Evolutionary conservation across 2,113 vertebrate species (phyloP), one percentile per base, ranked within the genome.

Genomic region (Labrus mixtus): DNA sequence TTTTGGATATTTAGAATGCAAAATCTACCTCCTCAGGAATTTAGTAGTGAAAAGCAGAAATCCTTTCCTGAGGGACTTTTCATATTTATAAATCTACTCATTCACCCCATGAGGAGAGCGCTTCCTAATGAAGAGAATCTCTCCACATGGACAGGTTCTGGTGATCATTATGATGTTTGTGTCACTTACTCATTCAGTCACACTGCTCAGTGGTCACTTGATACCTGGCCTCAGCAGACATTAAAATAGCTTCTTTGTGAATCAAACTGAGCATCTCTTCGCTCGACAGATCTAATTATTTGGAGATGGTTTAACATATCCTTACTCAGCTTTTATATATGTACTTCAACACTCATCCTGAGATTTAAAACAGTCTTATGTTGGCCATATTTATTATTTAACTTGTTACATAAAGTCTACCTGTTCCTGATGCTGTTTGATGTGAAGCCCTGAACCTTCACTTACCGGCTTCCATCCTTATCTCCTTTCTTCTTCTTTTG

Each of bases 31-130:
- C 75, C 68, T 58, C 2, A 16, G 16, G 25, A 61, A 37, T 67
- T 46, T 15, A 50, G 6, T 33, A 1, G 29, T 33, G 29, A 33
- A 33, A 33, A 33, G 29, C 4, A 4, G 11, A 72, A 67, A 68
- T 84, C 51, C 45, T 72, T 29, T 57, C 48, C 59, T 53, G 22
- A 12, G 22, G 57, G 23, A n/a, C 19, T 48, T 29, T 59, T 58
- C 33, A 60, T 68, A 45, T 62, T 57, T 56, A n/a, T 29, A 68
- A 61, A 61, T 20, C 33, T 13, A 43, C 50, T 54, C 45, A 39
- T 55, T 58, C 53, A 80, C 43, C 56, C 3, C 15, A n/a, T 72
- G 65, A 59, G 68, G n/a, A n/a, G n/a, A n/a, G n/a, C n/a, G n/a
- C 55, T 66, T 56, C 65, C 19, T 64, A 37, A 54, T 81, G 11